A percentile compares a stretch with the other conserved stretches of the same genome.
phyloP scores from a whole-genome alignment of 2,888 invertebrate species.

The Sicus ferrugineus region DNA sequence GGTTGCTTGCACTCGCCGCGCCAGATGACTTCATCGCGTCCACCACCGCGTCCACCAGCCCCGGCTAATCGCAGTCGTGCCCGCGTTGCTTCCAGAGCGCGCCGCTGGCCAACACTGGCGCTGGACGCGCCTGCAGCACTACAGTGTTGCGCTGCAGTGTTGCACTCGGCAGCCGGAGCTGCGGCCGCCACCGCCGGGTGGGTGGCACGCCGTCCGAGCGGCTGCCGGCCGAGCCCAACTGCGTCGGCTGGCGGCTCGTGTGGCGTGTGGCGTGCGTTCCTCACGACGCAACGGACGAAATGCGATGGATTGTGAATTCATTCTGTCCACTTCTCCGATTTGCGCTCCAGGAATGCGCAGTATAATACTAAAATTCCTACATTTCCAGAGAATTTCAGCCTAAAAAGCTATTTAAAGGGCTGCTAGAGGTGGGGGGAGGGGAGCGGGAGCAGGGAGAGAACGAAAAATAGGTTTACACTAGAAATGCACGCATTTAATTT shows the following conservation, averaged over 20 bases:
- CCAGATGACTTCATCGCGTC: slow-evolving; percentile 28
- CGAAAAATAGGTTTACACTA: no score
- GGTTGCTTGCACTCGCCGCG: background rate
- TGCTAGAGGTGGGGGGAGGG: background rate
- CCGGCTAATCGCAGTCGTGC: slow-evolving; percentile 20
- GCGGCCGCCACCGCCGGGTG: background rate
- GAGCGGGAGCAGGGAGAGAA: background rate
- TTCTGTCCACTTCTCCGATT: no score
- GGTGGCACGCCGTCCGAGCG: slow-evolving; percentile 6
- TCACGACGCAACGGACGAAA: background rate
- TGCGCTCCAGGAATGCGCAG: no score
- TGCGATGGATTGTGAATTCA: background rate
- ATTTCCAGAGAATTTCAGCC: background rate
- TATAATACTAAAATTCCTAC: background rate
- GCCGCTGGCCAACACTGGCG: slow-evolving; percentile 14
- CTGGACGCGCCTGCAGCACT: background rate
- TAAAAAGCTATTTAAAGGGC: background rate
- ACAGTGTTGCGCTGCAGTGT: background rate
- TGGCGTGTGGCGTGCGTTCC: no score
- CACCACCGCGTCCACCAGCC: background rate
- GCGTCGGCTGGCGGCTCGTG: background rate
- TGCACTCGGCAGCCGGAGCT: background rate
- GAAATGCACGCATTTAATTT: background rate
- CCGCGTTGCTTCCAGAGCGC: background rate
- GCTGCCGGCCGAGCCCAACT: background rate